Evolutionary conservation across 2,797 vertebrate genomes (phyloP), one percentile per base, ranked within the genome.

Genomic region (Tadarida brasiliensis): DNA sequence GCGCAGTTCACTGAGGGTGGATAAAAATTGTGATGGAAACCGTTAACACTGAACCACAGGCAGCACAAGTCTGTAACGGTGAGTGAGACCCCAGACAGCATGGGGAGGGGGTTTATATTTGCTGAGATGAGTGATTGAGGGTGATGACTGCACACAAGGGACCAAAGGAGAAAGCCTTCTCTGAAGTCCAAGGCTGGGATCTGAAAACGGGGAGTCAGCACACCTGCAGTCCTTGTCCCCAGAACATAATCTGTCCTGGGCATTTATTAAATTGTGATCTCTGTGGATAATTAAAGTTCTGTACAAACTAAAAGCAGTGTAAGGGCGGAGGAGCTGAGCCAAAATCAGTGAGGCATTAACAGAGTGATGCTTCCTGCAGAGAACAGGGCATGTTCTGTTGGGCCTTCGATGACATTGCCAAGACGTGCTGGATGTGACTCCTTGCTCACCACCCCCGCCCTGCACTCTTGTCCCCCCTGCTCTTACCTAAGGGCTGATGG

Each of bases 371-470:
- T 70, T 71, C 30, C 77, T 82, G 54, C 24, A 82, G 22, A 71
- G 28, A 91, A 68, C 30, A 35, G 56, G 54, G 44, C 49, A 35
- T 1, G 3, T 35, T 5, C 44, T 73, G 30, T 35, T 51, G 77
- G 30, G 19, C 20, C 8, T 12, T 1, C 8, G 17, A 20, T 56
- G 65, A 54, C 24, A 19, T 19, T 54, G 12, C 67, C 26, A 4
- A 6, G 7, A 39, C 24, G 10, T 35, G 49, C 14, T 19, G 5
- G 82, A 20, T 5, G 22, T 16, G 10, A 30, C 39, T 0, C 1
- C 2, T 59, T 59, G 11, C 2, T 16, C 17, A 51, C 11, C 11
- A 1, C 28, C 1, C 8, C 5, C 5, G n/a, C 15, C 35, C 44
- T 0, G 20, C 8, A 17, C 3, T 0, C 16, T 26, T 47, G 86